Evolutionary conservation across 1,140 invertebrate species (phyloP).

Genomic region (Pseudoatta argentina): DNA sequence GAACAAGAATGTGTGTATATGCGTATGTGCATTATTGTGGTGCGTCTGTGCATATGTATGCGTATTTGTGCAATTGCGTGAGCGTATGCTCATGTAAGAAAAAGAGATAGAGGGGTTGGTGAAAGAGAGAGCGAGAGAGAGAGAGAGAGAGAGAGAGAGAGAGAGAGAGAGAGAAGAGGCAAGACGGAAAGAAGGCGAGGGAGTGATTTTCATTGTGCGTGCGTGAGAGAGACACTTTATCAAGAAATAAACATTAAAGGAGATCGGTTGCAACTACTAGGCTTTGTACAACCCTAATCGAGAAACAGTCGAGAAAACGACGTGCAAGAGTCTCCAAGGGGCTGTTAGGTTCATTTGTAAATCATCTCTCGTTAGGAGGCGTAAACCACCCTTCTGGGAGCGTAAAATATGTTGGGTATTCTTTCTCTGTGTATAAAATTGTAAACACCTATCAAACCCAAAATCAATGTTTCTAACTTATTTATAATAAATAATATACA

Average conservation of each 20-base stretch:
- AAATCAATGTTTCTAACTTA: slow-evolving; percentile 86
- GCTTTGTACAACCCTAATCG: slow-evolving; percentile 66
- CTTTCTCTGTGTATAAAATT: slow-evolving; percentile 85
- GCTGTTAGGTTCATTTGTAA: slow-evolving; percentile 87
- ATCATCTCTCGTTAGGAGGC: slow-evolving; percentile 86
- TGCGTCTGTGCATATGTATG: slow-evolving; percentile 39
- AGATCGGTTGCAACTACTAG: slow-evolving; percentile 56
- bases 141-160: slow-evolving; percentile 42
- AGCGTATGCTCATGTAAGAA: not conserved
- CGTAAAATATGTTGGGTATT: slow-evolving; percentile 83
- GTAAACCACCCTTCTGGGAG: slow-evolving; percentile 86
- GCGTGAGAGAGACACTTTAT: slow-evolving; percentile 67
- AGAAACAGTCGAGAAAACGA: slow-evolving; percentile 70
- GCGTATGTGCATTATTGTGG: slow-evolving; percentile 36
- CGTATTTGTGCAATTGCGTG: slow-evolving; percentile 52
- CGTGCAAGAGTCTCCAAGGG: slow-evolving; percentile 76
- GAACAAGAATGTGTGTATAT: slow-evolving; percentile 53
- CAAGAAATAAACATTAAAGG: slow-evolving; percentile 51
- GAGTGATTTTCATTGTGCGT: slow-evolving; percentile 33
- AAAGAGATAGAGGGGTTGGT: slow-evolving; percentile 61
- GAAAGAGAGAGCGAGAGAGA: slow-evolving; percentile 36
- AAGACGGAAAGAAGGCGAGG: slow-evolving; percentile 14
- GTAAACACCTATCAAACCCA: slow-evolving; percentile 84
- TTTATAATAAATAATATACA: slow-evolving; percentile 87
- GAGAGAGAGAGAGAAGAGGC: slow-evolving; percentile 10